Base-by-base conservation (phyloP, 2,888 invertebrate genomes). In the Steromphala cineraria region DNA sequence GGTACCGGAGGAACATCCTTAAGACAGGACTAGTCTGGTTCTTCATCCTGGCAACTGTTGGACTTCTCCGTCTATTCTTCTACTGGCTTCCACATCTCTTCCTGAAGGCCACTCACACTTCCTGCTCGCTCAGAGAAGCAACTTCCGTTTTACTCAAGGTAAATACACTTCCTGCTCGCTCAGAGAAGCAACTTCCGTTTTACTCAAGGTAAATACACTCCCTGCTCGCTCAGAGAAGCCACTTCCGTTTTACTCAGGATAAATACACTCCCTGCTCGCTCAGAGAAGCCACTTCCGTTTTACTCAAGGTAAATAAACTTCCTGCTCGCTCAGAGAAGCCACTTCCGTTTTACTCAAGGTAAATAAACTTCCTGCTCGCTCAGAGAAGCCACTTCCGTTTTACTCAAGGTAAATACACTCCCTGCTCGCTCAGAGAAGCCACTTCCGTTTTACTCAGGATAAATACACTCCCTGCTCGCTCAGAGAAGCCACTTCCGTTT, bases 81-180 rank as follows among this genome's bases (percentile, higher is more conserved):
- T 97, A 98, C 93, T 98, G 98, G 98, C 95, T 96, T 89, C 97
- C 97, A 0, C 96, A 96, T 85, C 96, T 96, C 95, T 95, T 96
- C 94, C 94, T 98, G 15, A 95, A 95, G 83, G 95, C 95, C 28
- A 97, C 97, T 0, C 96, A 96, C 89, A 94, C 94, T 13, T 94
- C 94, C 81, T 97, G 97, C 92, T 94, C 95, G 67, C 95, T 98
- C 79, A 95, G 95, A 82, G 94, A 95, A 77, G 98, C 98, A 2
- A 96, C 97, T 82, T 95, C 95, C 88, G 96, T 98, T 13, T 46
- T 46, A 46, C 46, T 46, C 46, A 5, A 83, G 95, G 95, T 28
- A 97, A 97, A 0, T 96, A 96, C 89, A 94, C 94, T 13, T 94
- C 94, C 81, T 97, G 97, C 92, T 94, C 95, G 62, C 95, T 98